Evolutionary conservation across 1,140 invertebrate species (phyloP).

Genomic region (Adoxophyes honmai): DNA sequence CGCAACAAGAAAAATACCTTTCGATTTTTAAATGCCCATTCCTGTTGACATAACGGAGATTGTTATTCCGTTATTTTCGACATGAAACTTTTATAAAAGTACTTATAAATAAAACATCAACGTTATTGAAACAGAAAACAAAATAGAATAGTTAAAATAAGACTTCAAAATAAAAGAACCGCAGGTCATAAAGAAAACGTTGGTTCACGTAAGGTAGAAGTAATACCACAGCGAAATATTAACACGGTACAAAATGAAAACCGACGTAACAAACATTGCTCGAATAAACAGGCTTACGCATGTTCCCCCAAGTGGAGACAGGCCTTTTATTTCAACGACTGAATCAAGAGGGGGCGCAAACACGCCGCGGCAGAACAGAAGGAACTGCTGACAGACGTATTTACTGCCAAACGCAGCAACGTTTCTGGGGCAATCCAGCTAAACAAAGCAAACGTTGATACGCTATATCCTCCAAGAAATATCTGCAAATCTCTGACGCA

Average conservation of each 20-base stretch:
- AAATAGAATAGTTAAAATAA: too few species aligned
- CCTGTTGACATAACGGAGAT: too few species aligned
- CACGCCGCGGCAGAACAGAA: constrained; percentile 16
- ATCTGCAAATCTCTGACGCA: constrained; percentile 29
- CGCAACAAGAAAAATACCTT: too few species aligned
- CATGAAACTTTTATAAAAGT: too few species aligned
- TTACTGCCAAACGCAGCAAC: constrained; percentile 23
- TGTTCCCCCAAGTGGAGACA: neutral
- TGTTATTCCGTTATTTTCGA: too few species aligned
- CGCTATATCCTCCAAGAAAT: constrained; percentile 29
- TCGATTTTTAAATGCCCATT: too few species aligned
- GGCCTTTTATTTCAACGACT: constrained; percentile 9
- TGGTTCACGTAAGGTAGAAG: neutral
- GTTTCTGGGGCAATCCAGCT: constrained; percentile 13
- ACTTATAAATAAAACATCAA: too few species aligned
- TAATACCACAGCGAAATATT: neutral
- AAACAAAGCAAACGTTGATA: constrained; percentile 33
- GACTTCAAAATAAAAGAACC: too few species aligned
- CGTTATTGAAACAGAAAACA: too few species aligned
- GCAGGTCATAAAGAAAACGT: neutral
- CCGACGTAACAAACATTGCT: neutral
- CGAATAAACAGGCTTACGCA: neutral
- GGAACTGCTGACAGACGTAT: constrained; percentile 25
- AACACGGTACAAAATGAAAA: constrained; percentile 1
- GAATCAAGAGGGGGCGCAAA: constrained; percentile 19